Evolutionary conservation across 2,888 invertebrate genomes (phyloP), one percentile per base, ranked within the genome.

Genomic region (Halictus ligatus): DNA sequence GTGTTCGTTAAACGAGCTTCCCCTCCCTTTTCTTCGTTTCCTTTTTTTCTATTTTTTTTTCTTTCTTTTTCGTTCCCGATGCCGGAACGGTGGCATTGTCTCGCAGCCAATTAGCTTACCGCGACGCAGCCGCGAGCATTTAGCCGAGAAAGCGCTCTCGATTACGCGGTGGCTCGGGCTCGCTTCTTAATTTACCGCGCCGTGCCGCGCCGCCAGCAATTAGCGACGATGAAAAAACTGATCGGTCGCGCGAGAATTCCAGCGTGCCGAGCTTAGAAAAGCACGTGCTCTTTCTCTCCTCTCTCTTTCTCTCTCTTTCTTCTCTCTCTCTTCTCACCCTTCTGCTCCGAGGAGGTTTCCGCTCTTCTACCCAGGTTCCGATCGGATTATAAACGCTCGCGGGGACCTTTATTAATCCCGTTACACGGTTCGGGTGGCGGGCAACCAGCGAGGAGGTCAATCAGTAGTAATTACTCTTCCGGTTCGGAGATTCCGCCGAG

Each of bases 351-450:
- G 35, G 67, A 67, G 21, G 21, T 69, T 40, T 29, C 15, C 7
- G 18, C 18, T 29, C 29, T 10, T 12, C 58, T n/a, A 21, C 15
- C 64, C 8, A 7, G 43, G 12, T 40, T n/a, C n/a, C 43, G 77
- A 71, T 69, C 78, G 83, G 88, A 92, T 91, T 90, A 90, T 89
- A 89, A 84, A 87, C 89, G 92, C 86, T 54, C 84, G 85, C 29
- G 64, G 29, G 84, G 86, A 82, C 89, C 92, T 91, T 93, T 93
- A 93, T 93, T 92, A 93, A 93, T 93, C 91, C 90, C 89, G 91
- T 93, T 92, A 92, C 78, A 83, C 87, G 88, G 86, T 90, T 91
- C 85, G 88, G 83, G 78, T 87, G 86, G 78, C 80, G 86, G 77
- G 80, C 78, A 86, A 80, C 84, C 83, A 83, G 84, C 85, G 85